Evolutionary conservation across 2,113 vertebrate species (phyloP).

Genomic region (Podarcis muralis): DNA sequence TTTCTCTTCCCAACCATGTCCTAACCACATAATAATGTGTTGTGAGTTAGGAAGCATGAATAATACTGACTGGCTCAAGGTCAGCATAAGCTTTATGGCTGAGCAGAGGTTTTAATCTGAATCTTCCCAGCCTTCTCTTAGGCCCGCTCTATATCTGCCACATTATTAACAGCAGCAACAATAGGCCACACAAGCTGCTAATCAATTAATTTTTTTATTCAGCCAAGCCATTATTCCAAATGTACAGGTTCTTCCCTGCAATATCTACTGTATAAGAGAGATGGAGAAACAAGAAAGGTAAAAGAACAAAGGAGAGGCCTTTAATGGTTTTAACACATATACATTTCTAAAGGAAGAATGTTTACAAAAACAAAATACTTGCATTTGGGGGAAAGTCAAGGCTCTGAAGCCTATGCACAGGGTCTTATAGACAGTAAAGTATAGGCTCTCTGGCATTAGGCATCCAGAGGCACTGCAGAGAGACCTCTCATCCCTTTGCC

Average conservation of each 20-base stretch:
- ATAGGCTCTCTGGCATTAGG: neutral
- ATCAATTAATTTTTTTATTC: neutral
- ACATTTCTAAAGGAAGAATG: neutral
- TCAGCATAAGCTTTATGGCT: neutral
- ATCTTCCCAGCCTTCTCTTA: too few species aligned
- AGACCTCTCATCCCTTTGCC: neutral
- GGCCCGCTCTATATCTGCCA: too few species aligned
- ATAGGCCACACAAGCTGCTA: neutral
- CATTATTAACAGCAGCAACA: neutral
- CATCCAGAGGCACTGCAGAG: neutral
- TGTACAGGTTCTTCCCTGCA: neutral
- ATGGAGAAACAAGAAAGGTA: neutral
- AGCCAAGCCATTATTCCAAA: neutral
- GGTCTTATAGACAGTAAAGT: neutral
- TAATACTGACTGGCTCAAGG: neutral
- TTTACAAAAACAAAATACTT: neutral
- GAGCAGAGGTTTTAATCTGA: neutral
- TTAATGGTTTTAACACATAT: neutral
- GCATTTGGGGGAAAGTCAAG: neutral
- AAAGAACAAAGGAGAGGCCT: too few species aligned
- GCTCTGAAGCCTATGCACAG: neutral
- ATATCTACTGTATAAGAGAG: neutral
- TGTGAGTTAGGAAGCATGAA: neutral
- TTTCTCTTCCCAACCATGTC: neutral
- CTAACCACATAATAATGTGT: neutral